A percentile compares a stretch with the other conserved stretches of the same genome.
phyloP scores from a whole-genome alignment of 2,888 invertebrate species.

The Phymatocera aterrima region DNA sequence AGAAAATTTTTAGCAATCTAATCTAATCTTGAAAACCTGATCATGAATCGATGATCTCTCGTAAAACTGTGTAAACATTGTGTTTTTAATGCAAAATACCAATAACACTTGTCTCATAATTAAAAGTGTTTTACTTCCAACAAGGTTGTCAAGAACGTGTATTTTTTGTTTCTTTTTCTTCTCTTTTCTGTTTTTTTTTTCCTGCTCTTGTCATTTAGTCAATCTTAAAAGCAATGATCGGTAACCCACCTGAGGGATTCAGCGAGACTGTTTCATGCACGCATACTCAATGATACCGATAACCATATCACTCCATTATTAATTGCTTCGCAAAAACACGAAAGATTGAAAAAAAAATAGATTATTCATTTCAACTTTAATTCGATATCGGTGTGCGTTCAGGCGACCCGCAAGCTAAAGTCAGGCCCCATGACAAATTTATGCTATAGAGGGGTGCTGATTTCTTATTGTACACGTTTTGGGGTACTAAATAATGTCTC shows the following conservation, averaged over 20 bases:
- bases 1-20: too few species aligned
- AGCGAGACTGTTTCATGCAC: conserved; percentile 54
- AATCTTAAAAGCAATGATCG: conserved; percentile 55
- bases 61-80: too few species aligned
- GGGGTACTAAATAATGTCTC: too few species aligned
- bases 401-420: too few species aligned
- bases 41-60: too few species aligned
- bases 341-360: neutral
- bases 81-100: neutral
- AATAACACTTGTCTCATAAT: neutral
- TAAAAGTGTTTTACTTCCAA: neutral
- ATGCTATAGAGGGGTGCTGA: too few species aligned
- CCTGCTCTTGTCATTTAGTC: too few species aligned
- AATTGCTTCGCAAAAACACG: neutral
- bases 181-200: conserved; percentile 35
- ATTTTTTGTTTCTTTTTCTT: neutral
- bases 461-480: too few species aligned
- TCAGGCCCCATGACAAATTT: too few species aligned
- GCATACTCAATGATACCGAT: conserved; percentile 52
- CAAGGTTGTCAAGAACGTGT: conserved; percentile 34
- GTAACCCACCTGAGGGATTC: conserved; percentile 57
- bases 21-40: too few species aligned
- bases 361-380: neutral
- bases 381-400: neutral
- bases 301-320: conserved; percentile 60